These are phyloP conservation scores for Empis stercorea DNA, from an alignment of 2,888 invertebrate species.

Conservation along the genomic window DNA sequence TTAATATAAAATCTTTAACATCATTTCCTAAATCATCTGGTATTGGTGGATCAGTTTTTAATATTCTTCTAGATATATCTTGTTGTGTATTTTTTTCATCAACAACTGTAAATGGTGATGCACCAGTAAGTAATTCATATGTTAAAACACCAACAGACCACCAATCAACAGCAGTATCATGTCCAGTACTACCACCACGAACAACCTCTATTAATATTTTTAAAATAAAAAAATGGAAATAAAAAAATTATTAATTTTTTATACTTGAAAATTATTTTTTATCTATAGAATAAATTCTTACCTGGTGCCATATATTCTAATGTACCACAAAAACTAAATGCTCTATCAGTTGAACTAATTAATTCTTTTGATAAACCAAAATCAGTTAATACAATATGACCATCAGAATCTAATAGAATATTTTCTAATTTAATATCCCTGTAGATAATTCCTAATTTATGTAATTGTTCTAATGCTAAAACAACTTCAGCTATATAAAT, in stretches of 20 bases:
- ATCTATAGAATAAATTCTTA: conserved; percentile 4
- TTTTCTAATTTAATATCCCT: conserved; percentile 96
- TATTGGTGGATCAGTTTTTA: conserved; percentile 79
- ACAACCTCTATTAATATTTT: conserved; percentile 43
- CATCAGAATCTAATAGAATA: conserved; percentile 83
- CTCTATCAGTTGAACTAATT: conserved; percentile 56
- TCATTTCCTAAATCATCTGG: conserved; percentile 62
- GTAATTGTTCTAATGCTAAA: conserved; percentile 86
- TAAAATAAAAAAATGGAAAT: conserved; percentile 2
- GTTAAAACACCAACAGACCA: conserved; percentile 96
- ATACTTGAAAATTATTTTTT: background rate
- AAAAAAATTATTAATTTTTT: background rate
- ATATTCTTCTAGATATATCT: conserved; percentile 85
- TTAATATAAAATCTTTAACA: conserved; percentile 61
- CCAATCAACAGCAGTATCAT: conserved; percentile 98
- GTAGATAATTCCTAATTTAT: conserved; percentile 95
- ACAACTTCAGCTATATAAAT: conserved; percentile 95
- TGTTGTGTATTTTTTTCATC: conserved; percentile 88
- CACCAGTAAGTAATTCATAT: conserved; percentile 91
- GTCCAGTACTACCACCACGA: conserved; percentile 74
- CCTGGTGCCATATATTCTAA: conserved; percentile 97
- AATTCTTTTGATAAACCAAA: conserved; percentile 95
- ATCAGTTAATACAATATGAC: conserved; percentile 93
- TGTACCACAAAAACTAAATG: conserved; percentile 96
- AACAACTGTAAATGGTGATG: conserved; percentile 94